Evolutionary conservation across 2,797 vertebrate genomes (phyloP), one percentile per base, ranked within the genome.

Genomic region (Pipistrellus kuhlii): DNA sequence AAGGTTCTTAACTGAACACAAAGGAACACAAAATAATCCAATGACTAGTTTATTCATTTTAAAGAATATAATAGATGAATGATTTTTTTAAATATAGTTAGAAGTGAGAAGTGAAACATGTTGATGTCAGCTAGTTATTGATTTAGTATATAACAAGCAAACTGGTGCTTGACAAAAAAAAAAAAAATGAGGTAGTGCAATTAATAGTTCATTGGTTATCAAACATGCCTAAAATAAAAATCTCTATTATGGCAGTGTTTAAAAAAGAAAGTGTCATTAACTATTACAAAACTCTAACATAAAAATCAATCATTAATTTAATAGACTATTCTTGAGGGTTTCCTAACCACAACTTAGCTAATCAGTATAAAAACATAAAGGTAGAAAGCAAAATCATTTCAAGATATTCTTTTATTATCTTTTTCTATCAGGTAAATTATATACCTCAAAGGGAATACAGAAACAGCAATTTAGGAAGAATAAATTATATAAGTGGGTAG

Each of bases 161-260:
- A 8, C 2, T 53, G 76, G 13, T 20, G 15, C 12, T 89, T 87
- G 23, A 91, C 5, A 9, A 75, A 95, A 62, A 62, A 32, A 88
- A 38, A 41, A 41, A 41, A 0, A 41, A 0, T 27, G 0, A 89
- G 93, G 6, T 83, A 32, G 23, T 90, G 59, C 1, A 76, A 14
- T 82, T 55, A 96, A 14, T 69, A 80, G 13, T n/a, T 94, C 83
- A 90, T 69, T 92, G 93, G 57, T 12, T 3, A 76, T 46, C 7
- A 96, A 95, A 5, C 41, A 85, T 69, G 6, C 46, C 7, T 77
- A 75, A 94, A 87, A 92, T 78, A 5, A 96, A 68, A n/a, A 73
- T 0, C 0, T 94, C 59, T 94, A 15, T 80, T 6, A 62, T 15
- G 46, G 0, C 0, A 30, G 2, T 57, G 30, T 93, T 94, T 92